These are phyloP conservation scores for Chrysina gloriosa DNA, from an alignment of 2,888 invertebrate species.

Conservation along the genomic window DNA sequence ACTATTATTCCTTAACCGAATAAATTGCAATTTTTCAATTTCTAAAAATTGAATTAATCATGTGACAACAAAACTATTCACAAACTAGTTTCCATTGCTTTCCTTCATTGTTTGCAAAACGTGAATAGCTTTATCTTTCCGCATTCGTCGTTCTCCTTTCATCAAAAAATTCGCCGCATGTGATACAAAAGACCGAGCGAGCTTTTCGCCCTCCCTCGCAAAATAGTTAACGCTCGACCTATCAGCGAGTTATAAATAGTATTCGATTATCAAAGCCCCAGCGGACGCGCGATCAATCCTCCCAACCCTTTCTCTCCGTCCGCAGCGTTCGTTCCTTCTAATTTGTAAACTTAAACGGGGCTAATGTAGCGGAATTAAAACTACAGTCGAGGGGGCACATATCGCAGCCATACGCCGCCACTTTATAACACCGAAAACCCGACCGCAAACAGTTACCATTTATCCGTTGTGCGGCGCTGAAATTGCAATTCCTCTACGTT, in stretches of 20 bases:
- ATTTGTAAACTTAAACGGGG: slow-evolving; percentile 34
- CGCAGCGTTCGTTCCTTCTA: slow-evolving; percentile 23
- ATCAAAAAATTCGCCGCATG: background rate
- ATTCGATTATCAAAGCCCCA: slow-evolving; percentile 31
- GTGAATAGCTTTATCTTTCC: background rate
- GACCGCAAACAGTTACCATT: slow-evolving; percentile 28
- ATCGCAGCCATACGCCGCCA: slow-evolving; percentile 32
- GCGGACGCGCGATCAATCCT: slow-evolving; percentile 9
- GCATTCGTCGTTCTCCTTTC: background rate
- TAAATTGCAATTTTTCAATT: too few relatives aligned
- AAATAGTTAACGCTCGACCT: slow-evolving; percentile 33
- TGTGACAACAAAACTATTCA: too few relatives aligned
- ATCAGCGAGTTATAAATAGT: slow-evolving; percentile 36
- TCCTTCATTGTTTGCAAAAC: too few relatives aligned
- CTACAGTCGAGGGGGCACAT: slow-evolving; percentile 28
- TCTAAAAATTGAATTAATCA: too few relatives aligned
- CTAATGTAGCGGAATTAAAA: slow-evolving; percentile 36
- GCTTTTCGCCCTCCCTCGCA: background rate
- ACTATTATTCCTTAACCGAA: too few relatives aligned
- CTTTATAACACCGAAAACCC: slow-evolving; percentile 30
- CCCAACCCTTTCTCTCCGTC: slow-evolving; percentile 5
- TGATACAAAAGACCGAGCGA: background rate
- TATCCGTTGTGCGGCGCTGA: slow-evolving; percentile 3
- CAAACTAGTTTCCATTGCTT: background rate
- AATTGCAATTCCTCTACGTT: slow-evolving; percentile 10